These are phyloP conservation scores for Enteromius mattozi DNA, from an alignment of 2,797 vertebrate genomes.

Conservation along the genomic window DNA sequence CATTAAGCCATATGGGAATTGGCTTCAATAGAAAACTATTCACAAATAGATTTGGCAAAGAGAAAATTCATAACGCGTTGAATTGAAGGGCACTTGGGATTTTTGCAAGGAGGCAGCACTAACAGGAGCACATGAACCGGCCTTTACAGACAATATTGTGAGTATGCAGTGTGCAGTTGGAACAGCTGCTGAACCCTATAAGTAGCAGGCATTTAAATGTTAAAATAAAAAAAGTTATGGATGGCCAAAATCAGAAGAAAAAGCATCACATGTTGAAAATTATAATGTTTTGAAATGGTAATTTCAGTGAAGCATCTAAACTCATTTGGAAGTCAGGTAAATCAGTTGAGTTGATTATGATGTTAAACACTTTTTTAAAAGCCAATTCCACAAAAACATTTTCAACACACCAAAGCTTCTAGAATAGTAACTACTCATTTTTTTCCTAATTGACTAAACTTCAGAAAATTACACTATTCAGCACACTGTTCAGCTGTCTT, in stretches of 20 bases:
- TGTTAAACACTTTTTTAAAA: background rate
- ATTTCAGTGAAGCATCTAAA: background rate
- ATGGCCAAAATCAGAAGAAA: background rate
- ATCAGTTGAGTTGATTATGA: background rate
- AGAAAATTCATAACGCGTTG: constrained; percentile 34
- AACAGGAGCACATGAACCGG: background rate
- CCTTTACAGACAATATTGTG: background rate
- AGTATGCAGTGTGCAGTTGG: background rate
- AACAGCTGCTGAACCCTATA: background rate
- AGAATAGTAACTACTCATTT: background rate
- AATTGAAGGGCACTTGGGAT: constrained; percentile 21
- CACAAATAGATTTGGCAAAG: constrained; percentile 29
- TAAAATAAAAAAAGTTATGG: background rate
- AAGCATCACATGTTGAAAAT: too few relatives aligned
- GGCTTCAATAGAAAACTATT: constrained; percentile 36
- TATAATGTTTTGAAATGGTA: background rate
- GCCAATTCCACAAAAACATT: background rate
- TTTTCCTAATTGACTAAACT: background rate
- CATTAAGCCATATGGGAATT: constrained; percentile 7
- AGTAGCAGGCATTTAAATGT: background rate
- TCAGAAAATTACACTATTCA: background rate
- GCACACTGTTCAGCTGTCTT: background rate
- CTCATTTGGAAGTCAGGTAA: background rate
- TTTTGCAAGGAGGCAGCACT: background rate
- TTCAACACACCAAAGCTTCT: background rate